Conservation (phyloP, 2,888 invertebrate genomes). For the Amblyteles armatorius region DNA sequence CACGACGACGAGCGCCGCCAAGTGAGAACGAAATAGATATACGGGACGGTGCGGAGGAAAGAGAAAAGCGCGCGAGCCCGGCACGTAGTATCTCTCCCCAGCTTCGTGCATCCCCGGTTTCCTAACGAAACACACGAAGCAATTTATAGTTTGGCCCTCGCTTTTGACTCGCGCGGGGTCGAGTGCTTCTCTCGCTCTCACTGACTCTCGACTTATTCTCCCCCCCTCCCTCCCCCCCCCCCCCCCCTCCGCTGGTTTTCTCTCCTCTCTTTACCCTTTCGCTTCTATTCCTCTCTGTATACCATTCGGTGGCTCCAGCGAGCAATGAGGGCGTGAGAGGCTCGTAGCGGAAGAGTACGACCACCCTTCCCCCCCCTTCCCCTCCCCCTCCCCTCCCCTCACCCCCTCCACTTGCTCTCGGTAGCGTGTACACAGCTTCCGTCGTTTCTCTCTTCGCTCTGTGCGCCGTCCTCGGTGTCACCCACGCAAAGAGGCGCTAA, state of each 20-base stretch:
- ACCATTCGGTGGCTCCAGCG: conserved; percentile 27
- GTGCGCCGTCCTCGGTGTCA: not conserved
- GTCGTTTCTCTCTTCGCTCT: not conserved
- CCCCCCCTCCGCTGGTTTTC: conserved; percentile 1
- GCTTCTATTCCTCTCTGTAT: conserved; percentile 52
- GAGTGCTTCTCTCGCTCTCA: conserved; percentile 52
- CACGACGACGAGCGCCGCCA: conserved; percentile 4
- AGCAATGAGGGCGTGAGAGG: conserved; percentile 62
- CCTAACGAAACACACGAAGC: conserved; percentile 66
- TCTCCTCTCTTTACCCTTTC: conserved; percentile 60
- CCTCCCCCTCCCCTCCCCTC: not conserved
- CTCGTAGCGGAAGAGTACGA: conserved; percentile 18
- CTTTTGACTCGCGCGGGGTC: conserved; percentile 64
- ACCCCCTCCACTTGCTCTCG: not conserved
- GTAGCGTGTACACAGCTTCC: not conserved
- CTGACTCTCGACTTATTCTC: conserved; percentile 29
- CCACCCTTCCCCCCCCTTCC: not conserved
- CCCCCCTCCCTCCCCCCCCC: not conserved
- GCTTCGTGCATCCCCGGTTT: conserved; percentile 55
- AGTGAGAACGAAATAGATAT: not conserved
- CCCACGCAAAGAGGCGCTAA: not conserved
- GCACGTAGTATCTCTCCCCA: conserved; percentile 57
- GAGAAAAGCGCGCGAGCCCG: conserved; percentile 15
- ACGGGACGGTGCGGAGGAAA: not conserved
- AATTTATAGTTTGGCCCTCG: conserved; percentile 65